Evolutionary conservation across 2,888 invertebrate genomes (phyloP).

Genomic region (Cetonia aurata): DNA sequence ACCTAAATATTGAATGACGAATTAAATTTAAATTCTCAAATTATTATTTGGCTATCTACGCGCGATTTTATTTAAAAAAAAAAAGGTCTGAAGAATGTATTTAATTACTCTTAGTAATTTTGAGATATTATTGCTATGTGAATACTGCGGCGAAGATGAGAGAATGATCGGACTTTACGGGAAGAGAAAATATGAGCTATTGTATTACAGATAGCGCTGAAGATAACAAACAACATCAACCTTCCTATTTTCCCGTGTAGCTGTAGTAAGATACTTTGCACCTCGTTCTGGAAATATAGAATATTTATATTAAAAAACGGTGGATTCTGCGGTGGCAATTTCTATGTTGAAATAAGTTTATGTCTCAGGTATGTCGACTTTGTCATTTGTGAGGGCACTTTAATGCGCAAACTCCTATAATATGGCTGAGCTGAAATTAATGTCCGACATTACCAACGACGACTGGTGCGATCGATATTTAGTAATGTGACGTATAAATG

Average conservation of each 20-base stretch:
- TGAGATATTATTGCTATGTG: not conserved
- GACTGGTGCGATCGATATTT: slow-evolving; percentile 74
- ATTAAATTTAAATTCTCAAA: too few species aligned
- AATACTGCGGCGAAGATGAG: not conserved
- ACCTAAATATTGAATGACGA: not conserved
- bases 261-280: slow-evolving; percentile 15
- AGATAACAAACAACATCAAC: slow-evolving; percentile 7
- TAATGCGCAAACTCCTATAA: slow-evolving; percentile 78
- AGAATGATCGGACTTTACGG: too few species aligned
- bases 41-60: too few species aligned
- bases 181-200: not conserved
- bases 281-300: slow-evolving; percentile 6
- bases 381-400: slow-evolving; percentile 49
- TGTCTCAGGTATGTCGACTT: slow-evolving; percentile 52
- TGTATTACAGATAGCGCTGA: slow-evolving; percentile 24
- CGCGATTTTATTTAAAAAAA: not conserved
- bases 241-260: slow-evolving; percentile 34
- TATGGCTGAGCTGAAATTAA: slow-evolving; percentile 74
- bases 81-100: not conserved
- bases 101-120: not conserved
- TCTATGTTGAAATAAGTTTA: slow-evolving; percentile 35
- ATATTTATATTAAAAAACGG: slow-evolving; percentile 21
- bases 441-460: slow-evolving; percentile 67
- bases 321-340: slow-evolving; percentile 17
- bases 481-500: slow-evolving; percentile 65